phyloP scores from a whole-genome alignment of 1,140 invertebrate species.

The Cydia amplana region DNA sequence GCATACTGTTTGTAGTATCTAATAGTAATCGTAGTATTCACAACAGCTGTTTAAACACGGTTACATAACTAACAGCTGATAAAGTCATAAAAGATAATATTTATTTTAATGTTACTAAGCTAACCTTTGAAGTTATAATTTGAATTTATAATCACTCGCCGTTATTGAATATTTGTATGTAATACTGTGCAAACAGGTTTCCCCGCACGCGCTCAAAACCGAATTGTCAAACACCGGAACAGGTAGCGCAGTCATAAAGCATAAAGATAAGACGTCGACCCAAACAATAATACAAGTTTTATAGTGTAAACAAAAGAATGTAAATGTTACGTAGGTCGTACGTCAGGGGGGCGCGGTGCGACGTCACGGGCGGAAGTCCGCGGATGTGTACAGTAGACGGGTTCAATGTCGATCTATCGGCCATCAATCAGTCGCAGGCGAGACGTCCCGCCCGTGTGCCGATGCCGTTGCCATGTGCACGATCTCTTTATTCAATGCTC shows the following conservation, averaged over 20 bases:
- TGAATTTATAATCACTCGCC: conserved; percentile 4
- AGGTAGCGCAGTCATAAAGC: conserved; percentile 46
- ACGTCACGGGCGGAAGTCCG: conserved; percentile 73
- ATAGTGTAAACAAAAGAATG: conserved; percentile 75
- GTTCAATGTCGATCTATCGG: conserved; percentile 77
- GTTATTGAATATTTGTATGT: conserved; percentile 11
- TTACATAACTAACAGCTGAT: conserved; percentile 27
- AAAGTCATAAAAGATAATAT: conserved; percentile 5
- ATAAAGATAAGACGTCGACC: conserved; percentile 71
- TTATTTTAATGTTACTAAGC: conserved; percentile 12
- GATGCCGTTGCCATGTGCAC: conserved; percentile 14
- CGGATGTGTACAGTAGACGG: conserved; percentile 66
- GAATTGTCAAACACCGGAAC: conserved; percentile 34
- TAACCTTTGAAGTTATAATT: background rate
- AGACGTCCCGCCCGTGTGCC: background rate
- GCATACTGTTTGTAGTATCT: background rate
- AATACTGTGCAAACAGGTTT: conserved; percentile 10
- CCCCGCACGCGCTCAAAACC: background rate
- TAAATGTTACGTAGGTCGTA: conserved; percentile 61
- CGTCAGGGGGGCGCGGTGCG: conserved; percentile 62
- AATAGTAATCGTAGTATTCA: background rate
- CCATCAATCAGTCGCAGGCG: conserved; percentile 65
- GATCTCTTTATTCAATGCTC: conserved; percentile 5
- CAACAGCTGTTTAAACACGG: conserved; percentile 10
- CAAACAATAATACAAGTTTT: conserved; percentile 70